Base-by-base conservation (phyloP, 2,113 vertebrate species). In the Syngnathus floridae region DNA sequence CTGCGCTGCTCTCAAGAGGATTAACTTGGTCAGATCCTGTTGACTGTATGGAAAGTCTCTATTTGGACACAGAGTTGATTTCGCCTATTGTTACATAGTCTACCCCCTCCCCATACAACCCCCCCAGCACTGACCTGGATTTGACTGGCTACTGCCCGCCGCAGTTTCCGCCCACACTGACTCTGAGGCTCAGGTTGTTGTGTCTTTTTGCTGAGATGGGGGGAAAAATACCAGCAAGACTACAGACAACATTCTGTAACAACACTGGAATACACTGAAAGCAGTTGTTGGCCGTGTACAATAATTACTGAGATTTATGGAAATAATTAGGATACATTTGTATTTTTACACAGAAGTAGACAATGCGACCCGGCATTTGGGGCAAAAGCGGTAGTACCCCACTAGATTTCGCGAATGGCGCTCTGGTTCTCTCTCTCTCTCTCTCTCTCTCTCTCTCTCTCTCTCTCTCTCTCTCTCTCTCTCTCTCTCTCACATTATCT, bases 1-100 rank as follows among this genome's bases (percentile, higher is more conserved):
- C 75, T 26, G 63, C 77, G 70, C 48, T 35, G 72, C 68, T 85
- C 78, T 80, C 84, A 77, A 86, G 82, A 85, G 87, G 87, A 82
- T 86, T 89, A 87, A 80, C 76, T 82, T 83, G 69, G 80, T 81
- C 71, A 71, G 75, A 83, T 86, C 66, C 83, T 74, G 73, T 80
- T 84, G 82, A 80, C 74, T 74, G 65, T 77, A 82, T 83, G 77
- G 72, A 81, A 84, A 86, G 69, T 86, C 79, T 76, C 71, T 63
- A 73, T 74, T 83, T 64, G 56, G 78, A 82, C 75, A 72, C 67
- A 78, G 82, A 52, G 51, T 77, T 76, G 1, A 41, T 83, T 70
- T 78, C 59, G 64, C 60, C 48, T 71, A 65, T 72, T 60, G 67
- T 63, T 49, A 62, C 62, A 40, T 38, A 2, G 46, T 17, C 59